phyloP scores from a whole-genome alignment of 2,797 vertebrate species.

The Lycodopsis pacificus region DNA sequence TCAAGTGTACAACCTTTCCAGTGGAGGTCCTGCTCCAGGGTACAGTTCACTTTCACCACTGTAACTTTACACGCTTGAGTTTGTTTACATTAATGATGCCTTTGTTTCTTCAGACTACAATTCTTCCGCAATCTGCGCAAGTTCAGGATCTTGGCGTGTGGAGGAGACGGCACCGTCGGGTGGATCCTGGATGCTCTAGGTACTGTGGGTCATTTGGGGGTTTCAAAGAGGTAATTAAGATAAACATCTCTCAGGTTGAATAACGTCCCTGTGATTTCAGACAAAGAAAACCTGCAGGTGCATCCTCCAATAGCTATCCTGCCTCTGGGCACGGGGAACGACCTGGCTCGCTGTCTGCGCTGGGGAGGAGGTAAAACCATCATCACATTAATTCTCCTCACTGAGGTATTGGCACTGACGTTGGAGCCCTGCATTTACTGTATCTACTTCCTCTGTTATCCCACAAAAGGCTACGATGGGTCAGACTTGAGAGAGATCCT shows the following conservation, averaged over 20 bases:
- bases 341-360: slow-evolving; percentile 93
- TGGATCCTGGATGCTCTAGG: slow-evolving; percentile 96
- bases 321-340: slow-evolving; percentile 95
- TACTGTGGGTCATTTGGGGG: slow-evolving; percentile 63
- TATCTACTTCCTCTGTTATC: not conserved
- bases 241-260: slow-evolving; percentile 1
- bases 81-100: slow-evolving; percentile 8
- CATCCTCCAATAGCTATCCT: slow-evolving; percentile 90
- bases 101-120: slow-evolving; percentile 82
- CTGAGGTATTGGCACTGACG: not conserved
- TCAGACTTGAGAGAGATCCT: slow-evolving; percentile 89
- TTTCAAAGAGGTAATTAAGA: slow-evolving; percentile 31
- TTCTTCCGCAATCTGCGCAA: slow-evolving; percentile 89
- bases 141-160: slow-evolving; percentile 91
- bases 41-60: slow-evolving; percentile 61
- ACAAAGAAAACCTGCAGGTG: slow-evolving; percentile 87
- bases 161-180: slow-evolving; percentile 95
- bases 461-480: slow-evolving; percentile 89
- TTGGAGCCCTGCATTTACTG: not conserved
- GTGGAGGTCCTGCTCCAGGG: slow-evolving; percentile 90
- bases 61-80: not conserved
- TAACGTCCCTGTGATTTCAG: slow-evolving; percentile 75
- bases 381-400: not conserved
- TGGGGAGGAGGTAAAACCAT: slow-evolving; percentile 92
- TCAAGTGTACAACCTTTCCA: slow-evolving; percentile 91